Conservation (phyloP, 1,140 invertebrate species). For the Steinernema feltiae region DNA sequence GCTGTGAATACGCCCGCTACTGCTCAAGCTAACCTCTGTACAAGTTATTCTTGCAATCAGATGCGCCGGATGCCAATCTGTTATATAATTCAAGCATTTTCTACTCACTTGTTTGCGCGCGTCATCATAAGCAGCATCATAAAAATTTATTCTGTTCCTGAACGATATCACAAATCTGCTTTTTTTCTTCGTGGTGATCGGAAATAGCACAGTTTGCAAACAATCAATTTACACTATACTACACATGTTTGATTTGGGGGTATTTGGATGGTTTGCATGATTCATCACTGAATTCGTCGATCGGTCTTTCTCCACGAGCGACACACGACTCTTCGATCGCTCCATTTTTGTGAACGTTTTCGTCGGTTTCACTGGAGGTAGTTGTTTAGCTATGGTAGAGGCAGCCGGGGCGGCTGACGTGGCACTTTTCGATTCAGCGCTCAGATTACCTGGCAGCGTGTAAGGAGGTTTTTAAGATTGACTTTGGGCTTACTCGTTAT, state of each 20-base stretch:
- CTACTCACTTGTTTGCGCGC: too few species aligned
- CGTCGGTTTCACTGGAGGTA: background rate
- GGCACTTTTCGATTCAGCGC: background rate
- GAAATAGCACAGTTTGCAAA: too few species aligned
- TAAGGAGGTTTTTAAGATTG: background rate
- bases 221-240: background rate
- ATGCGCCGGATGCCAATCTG: too few species aligned
- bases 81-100: too few species aligned
- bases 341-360: conserved; percentile 1
- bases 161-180: too few species aligned
- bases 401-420: background rate
- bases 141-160: too few species aligned
- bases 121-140: too few species aligned
- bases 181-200: too few species aligned
- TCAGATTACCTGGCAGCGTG: background rate
- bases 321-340: background rate
- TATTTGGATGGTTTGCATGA: conserved; percentile 3
- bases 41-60: too few species aligned
- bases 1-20: too few species aligned
- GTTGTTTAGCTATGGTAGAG: background rate
- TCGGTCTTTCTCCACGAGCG: background rate
- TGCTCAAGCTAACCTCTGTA: too few species aligned
- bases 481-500: background rate
- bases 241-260: background rate
- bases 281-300: conserved; percentile 8